A percentile compares a stretch with the other conserved stretches of the same genome.
These are phyloP conservation scores for Ectropis crepuscularia DNA, from an alignment of 2,888 invertebrate genomes.

Conservation along the genomic window DNA sequence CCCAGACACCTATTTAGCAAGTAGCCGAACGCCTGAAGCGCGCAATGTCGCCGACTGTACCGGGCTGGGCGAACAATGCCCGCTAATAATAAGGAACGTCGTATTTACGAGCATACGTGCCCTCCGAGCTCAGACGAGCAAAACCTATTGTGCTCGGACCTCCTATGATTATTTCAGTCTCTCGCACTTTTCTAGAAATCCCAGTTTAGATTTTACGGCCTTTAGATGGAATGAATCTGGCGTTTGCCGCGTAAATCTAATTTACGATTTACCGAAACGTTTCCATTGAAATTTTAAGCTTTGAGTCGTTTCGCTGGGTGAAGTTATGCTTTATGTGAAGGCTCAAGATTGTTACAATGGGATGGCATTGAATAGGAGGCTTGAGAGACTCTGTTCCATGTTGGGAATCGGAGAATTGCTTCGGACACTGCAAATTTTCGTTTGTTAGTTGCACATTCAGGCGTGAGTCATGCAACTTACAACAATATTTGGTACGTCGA, in stretches of 20 bases:
- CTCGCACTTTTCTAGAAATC: constrained; percentile 77
- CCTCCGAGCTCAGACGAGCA: constrained; percentile 75
- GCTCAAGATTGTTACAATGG: constrained; percentile 29
- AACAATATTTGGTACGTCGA: constrained; percentile 4
- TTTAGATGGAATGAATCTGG: constrained; percentile 67
- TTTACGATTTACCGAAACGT: constrained; percentile 64
- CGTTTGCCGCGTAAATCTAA: constrained; percentile 62
- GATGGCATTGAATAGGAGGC: constrained; percentile 13
- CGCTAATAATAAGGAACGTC: constrained; percentile 82
- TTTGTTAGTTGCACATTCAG: constrained; percentile 12
- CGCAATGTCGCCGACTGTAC: constrained; percentile 66
- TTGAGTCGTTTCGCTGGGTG: constrained; percentile 51
- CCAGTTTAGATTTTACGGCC: constrained; percentile 71
- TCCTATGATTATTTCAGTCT: constrained; percentile 82
- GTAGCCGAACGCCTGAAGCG: constrained; percentile 44
- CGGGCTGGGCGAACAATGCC: constrained; percentile 77
- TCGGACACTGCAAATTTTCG: constrained; percentile 13
- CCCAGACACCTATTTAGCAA: constrained; percentile 31
- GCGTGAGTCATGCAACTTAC: constrained; percentile 5
- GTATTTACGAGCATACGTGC: constrained; percentile 84
- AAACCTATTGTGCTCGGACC: constrained; percentile 81
- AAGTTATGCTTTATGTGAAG: constrained; percentile 41
- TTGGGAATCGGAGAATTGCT: constrained; percentile 10
- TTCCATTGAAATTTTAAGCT: constrained; percentile 53
- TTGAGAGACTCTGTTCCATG: constrained; percentile 12